phyloP scores from a whole-genome alignment of 1,140 invertebrate genomes.

The Parasteatoda tepidariorum region DNA sequence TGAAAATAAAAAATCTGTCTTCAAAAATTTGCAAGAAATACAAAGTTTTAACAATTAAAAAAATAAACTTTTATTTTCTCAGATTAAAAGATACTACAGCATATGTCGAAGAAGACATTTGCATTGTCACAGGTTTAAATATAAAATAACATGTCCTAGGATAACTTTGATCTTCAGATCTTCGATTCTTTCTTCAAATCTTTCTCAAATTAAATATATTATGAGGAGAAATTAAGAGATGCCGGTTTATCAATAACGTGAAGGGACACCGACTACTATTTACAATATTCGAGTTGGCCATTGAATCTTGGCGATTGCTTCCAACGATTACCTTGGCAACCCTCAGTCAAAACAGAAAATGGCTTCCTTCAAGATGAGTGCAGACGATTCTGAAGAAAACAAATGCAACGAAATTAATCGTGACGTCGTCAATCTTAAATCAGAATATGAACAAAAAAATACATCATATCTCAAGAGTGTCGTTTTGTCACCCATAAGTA shows the following conservation, averaged over 20 bases:
- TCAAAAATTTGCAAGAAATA: too few species aligned
- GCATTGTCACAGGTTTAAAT: too few species aligned
- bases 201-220: neutral
- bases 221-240: neutral
- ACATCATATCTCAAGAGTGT: constrained; percentile 43
- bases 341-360: constrained; percentile 61
- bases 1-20: too few species aligned
- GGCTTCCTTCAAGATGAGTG: constrained; percentile 51
- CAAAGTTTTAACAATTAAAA: too few species aligned
- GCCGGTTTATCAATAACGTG: neutral
- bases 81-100: too few species aligned
- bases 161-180: too few species aligned
- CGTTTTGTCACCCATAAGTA: constrained; percentile 26
- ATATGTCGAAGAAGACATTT: too few species aligned
- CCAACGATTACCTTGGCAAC: constrained; percentile 51
- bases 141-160: too few species aligned
- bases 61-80: too few species aligned
- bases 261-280: neutral
- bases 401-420: constrained; percentile 48
- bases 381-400: constrained; percentile 37
- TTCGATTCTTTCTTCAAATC: neutral
- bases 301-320: constrained; percentile 26
- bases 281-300: constrained; percentile 1
- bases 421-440: constrained; percentile 32
- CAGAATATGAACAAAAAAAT: constrained; percentile 42